Conservation (phyloP, 2,797 vertebrate species). For the Taenioides sp. region DNA sequence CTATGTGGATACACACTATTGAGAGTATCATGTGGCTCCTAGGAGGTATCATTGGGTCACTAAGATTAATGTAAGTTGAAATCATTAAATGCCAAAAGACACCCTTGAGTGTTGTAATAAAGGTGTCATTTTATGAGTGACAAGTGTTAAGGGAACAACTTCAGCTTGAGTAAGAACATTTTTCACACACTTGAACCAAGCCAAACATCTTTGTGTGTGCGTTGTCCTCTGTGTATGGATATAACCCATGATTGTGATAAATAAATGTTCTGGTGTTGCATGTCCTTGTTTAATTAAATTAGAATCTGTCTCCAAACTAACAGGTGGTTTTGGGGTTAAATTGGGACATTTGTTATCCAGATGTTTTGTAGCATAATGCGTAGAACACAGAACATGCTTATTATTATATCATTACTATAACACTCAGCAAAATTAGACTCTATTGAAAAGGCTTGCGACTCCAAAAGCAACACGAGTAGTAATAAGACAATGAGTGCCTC, state of each 20-base stretch:
- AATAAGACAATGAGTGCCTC: slow-evolving; percentile 63
- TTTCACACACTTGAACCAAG: background rate
- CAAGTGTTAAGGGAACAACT: slow-evolving; percentile 44
- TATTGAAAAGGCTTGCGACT: slow-evolving; percentile 15
- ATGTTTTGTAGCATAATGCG: background rate
- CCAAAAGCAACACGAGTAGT: slow-evolving; percentile 43
- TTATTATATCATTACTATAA: slow-evolving; percentile 6
- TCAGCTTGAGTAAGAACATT: slow-evolving; percentile 30
- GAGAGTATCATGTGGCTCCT: slow-evolving; percentile 52
- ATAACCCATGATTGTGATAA: background rate
- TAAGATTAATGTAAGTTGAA: slow-evolving; percentile 47
- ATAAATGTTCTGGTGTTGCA: background rate
- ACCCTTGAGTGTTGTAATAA: slow-evolving; percentile 39
- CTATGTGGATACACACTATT: slow-evolving; percentile 21
- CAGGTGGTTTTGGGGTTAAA: slow-evolving; percentile 1
- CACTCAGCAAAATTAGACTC: slow-evolving; percentile 20
- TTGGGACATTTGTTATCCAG: background rate
- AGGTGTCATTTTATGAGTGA: slow-evolving; percentile 45
- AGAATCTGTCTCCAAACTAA: background rate
- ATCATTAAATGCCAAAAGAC: slow-evolving; percentile 45
- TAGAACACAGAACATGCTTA: background rate
- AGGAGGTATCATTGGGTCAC: slow-evolving; percentile 52
- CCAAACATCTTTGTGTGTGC: background rate
- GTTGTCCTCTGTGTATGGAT: background rate
- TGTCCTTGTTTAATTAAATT: background rate